Evolutionary conservation across 1,140 invertebrate genomes (phyloP).

Genomic region (Dendroctonus valens): DNA sequence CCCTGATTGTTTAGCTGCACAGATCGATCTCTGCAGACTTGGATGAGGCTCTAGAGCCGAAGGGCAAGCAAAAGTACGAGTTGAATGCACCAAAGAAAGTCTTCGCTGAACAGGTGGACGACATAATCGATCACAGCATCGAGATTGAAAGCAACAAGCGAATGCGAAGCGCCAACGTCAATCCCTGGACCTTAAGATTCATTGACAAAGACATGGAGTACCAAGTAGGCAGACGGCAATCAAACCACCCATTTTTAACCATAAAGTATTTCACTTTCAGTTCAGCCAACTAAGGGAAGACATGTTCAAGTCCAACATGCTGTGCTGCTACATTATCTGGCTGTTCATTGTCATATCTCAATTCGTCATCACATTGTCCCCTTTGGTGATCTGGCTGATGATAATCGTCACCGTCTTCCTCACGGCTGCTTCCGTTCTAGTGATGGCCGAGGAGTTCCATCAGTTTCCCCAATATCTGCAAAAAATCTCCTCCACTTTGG

Average conservation of each 20-base stretch:
- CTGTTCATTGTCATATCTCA: conserved; percentile 77
- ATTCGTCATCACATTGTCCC: conserved; percentile 34
- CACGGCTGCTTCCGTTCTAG: conserved; percentile 66
- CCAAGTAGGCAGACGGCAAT: conserved; percentile 27
- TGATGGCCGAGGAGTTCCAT: conserved; percentile 85
- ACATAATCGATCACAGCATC: conserved; percentile 84
- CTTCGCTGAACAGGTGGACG: conserved; percentile 71
- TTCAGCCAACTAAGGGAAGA: conserved; percentile 87
- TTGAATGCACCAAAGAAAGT: conserved; percentile 32
- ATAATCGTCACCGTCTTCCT: conserved; percentile 65
- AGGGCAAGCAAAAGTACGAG: conserved; percentile 41
- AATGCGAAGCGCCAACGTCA: conserved; percentile 85
- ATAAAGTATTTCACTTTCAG: conserved; percentile 51
- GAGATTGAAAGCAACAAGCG: conserved; percentile 91
- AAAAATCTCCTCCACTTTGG: conserved; percentile 69
- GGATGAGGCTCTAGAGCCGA: conserved; percentile 45
- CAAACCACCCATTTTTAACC: conserved; percentile 1
- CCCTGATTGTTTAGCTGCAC: conserved; percentile 35
- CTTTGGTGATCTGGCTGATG: conserved; percentile 49
- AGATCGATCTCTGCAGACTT: conserved; percentile 42
- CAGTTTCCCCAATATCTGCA: conserved; percentile 63
- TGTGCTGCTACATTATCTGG: conserved; percentile 89
- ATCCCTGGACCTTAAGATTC: conserved; percentile 83
- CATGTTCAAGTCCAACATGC: conserved; percentile 92
- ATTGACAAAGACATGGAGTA: conserved; percentile 69